Base-by-base conservation (phyloP, 1,140 invertebrate species). In the Andrena cerasifolii region DNA sequence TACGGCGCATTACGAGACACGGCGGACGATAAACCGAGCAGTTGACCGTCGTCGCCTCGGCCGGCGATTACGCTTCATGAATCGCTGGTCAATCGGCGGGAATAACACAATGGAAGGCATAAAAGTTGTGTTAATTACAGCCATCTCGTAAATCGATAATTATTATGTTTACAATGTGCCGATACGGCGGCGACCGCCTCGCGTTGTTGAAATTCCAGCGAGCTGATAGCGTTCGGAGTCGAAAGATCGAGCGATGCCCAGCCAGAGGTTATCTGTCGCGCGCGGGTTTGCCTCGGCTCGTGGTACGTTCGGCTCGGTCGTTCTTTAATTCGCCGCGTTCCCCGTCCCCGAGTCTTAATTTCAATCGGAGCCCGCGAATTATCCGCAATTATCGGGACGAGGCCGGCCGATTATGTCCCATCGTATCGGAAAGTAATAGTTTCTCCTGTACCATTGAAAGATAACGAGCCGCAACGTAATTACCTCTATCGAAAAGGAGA, bases 181-280 rank as follows among this genome's bases (percentile, higher is more conserved):
- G 66, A 49, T 82, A 67, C 21, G 36, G 33, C 51, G 79, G 24
- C 43, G 21, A 36, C 45, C n/a, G n/a, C n/a, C n/a, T 53, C 49
- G 21, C 54, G 61, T 67, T 78, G 73, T 47, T 80, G 21, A 73
- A 80, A 84, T 66, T 66, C 61, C 73, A 59, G 49, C 40, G 36
- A 1, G 16, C 7, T 21, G 82, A 84, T 84, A 84, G 76, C 71
- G 40, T 49, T n/a, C 36, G 77, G 58, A 74, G 75, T 84, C 67
- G 66, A 80, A 83, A 62, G 78, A 83, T 83, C 66, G 70, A 63
- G 45, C 61, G 76, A 79, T 73, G 75, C 67, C 68, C 68, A n/a
- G 7, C 7, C 14, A 26, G 54, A 56, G 83, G 83, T 85, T 85
- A 85, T 84, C 83, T 3, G 18, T 21, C 49, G 21, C 40, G 58